Percentiles rank a stretch among this genome's conserved stretches.
Conservation (phyloP, 1,140 invertebrate genomes). For the Lysiphlebus fabarum region DNA sequence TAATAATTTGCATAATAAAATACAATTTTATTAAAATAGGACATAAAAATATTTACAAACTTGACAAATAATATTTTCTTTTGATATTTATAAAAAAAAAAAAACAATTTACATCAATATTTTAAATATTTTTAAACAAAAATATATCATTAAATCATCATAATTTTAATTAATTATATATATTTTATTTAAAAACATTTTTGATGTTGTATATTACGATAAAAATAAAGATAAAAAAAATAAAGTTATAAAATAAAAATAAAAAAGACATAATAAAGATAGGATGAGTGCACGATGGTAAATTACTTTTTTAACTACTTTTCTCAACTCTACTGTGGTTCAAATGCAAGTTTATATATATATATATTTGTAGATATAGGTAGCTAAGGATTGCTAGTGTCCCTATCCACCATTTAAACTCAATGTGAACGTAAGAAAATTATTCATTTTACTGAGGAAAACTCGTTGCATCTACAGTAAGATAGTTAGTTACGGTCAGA, state of each 20-base stretch:
- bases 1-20: too few relatives aligned
- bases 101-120: too few relatives aligned
- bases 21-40: too few relatives aligned
- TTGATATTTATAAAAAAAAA: too few relatives aligned
- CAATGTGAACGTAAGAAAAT: constrained; percentile 25
- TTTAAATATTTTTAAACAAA: too few relatives aligned
- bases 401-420: not conserved
- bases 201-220: too few relatives aligned
- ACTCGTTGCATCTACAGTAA: constrained; percentile 5
- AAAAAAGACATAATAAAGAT: constrained; percentile 2
- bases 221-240: too few relatives aligned
- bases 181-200: too few relatives aligned
- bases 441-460: constrained; percentile 24
- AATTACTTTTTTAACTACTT: constrained; percentile 26
- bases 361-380: constrained; percentile 15
- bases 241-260: not conserved
- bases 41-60: too few relatives aligned
- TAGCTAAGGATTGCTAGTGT: constrained; percentile 12
- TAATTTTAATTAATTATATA: too few relatives aligned
- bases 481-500: not conserved
- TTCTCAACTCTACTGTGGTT: constrained; percentile 10
- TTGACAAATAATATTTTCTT: too few relatives aligned
- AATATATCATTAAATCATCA: too few relatives aligned
- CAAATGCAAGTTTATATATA: constrained; percentile 22
- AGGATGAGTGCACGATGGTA: constrained; percentile 1